These are phyloP conservation scores for Acanthurus lineatus DNA, from an alignment of 2,797 vertebrate genomes.

Conservation along the genomic window DNA sequence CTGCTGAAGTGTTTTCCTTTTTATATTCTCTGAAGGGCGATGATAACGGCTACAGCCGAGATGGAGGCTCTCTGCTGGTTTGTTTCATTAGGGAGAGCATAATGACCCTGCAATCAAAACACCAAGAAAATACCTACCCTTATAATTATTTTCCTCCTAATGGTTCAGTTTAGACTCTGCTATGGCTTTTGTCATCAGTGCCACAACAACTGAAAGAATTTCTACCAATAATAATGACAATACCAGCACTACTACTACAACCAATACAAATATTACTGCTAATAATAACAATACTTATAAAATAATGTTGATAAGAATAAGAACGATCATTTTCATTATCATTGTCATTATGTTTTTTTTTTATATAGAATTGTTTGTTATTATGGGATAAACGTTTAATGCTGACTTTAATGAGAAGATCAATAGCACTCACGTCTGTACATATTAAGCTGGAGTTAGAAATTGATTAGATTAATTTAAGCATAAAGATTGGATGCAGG, in stretches of 20 bases:
- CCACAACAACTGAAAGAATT: slow-evolving; percentile 34
- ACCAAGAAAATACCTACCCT: slow-evolving; percentile 71
- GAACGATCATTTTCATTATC: neutral
- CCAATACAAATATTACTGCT: too few species aligned
- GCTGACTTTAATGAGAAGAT: neutral
- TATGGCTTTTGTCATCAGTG: slow-evolving; percentile 51
- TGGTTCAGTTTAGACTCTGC: slow-evolving; percentile 54
- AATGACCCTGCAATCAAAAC: slow-evolving; percentile 79
- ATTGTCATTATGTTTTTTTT: neutral
- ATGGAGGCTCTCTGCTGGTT: slow-evolving; percentile 73
- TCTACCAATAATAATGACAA: neutral
- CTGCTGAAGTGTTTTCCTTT: slow-evolving; percentile 81
- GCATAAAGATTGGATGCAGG: neutral
- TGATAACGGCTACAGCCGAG: slow-evolving; percentile 73
- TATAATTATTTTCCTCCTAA: slow-evolving; percentile 73
- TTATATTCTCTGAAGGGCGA: slow-evolving; percentile 79
- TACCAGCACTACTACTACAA: neutral
- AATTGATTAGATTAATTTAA: neutral
- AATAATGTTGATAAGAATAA: neutral
- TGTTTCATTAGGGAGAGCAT: slow-evolving; percentile 78
- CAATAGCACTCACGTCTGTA: neutral
- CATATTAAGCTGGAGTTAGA: neutral
- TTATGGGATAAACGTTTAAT: too few species aligned
- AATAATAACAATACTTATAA: too few species aligned
- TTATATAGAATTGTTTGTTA: too few species aligned